phyloP scores from a whole-genome alignment of 2,113 vertebrate genomes.

The Takifugu flavidus region DNA sequence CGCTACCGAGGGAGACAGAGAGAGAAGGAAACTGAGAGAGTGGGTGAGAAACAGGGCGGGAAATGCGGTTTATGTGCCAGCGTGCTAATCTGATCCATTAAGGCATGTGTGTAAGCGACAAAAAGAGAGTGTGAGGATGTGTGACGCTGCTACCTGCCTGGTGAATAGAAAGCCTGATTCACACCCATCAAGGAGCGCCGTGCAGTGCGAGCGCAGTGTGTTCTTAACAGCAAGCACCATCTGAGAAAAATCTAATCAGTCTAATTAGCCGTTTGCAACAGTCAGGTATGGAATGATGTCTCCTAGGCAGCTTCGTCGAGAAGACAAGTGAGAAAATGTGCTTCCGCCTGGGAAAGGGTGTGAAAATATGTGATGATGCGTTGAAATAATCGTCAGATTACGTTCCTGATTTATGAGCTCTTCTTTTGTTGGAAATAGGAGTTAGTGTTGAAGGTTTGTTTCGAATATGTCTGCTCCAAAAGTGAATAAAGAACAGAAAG shows the following conservation, averaged over 20 bases:
- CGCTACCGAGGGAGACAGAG: constrained; percentile 24
- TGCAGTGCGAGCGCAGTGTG: constrained; percentile 40
- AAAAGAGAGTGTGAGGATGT: background rate
- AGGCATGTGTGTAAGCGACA: constrained; percentile 31
- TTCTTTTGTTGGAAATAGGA: background rate
- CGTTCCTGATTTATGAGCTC: background rate
- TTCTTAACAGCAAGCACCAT: constrained; percentile 47
- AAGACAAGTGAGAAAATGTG: constrained; percentile 43
- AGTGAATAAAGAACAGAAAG: too few relatives aligned
- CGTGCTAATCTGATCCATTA: constrained; percentile 73
- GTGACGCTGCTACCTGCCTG: constrained; percentile 47
- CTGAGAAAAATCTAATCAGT: constrained; percentile 57
- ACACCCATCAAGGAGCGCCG: constrained; percentile 46
- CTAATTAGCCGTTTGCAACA: constrained; percentile 60
- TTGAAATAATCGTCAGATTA: constrained; percentile 17
- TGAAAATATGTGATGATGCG: constrained; percentile 26
- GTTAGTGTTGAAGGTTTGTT: too few relatives aligned
- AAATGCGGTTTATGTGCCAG: constrained; percentile 64
- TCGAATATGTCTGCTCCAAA: too few relatives aligned
- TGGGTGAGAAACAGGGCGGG: constrained; percentile 26
- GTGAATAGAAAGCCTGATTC: constrained; percentile 58
- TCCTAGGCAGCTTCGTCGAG: constrained; percentile 15
- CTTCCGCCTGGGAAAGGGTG: constrained; percentile 12
- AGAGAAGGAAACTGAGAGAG: constrained; percentile 16
- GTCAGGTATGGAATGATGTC: constrained; percentile 27